These are phyloP conservation scores for Leucopternis melanops DNA, from an alignment of 2,113 vertebrate species.

Conservation along the genomic window DNA sequence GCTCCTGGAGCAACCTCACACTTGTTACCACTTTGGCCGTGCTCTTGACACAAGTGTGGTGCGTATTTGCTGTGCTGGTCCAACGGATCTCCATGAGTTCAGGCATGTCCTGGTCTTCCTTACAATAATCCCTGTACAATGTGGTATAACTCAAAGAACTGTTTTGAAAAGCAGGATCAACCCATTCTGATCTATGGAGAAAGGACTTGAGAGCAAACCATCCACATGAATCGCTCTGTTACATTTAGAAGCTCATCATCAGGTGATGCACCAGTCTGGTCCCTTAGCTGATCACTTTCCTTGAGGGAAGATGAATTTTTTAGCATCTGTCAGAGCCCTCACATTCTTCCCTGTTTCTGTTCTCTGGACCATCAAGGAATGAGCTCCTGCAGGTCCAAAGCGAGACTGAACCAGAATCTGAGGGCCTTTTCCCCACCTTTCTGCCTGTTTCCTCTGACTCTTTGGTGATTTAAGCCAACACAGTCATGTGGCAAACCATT, in stretches of 20 bases:
- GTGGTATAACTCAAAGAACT: neutral
- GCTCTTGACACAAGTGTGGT: neutral
- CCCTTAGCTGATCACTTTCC: neutral
- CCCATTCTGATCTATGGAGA: neutral
- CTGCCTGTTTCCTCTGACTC: neutral
- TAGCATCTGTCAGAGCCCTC: neutral
- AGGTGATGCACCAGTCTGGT: neutral
- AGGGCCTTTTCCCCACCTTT: neutral
- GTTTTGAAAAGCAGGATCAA: neutral
- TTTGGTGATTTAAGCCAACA: neutral
- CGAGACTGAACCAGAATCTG: neutral
- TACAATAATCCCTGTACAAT: neutral
- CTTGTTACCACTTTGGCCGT: neutral
- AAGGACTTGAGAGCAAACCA: neutral
- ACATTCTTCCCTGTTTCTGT: neutral
- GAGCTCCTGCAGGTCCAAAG: neutral
- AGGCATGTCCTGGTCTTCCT: neutral
- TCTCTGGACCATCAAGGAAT: neutral
- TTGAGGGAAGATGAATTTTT: neutral
- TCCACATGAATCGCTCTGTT: neutral
- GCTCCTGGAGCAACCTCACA: neutral
- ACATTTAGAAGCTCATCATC: neutral
- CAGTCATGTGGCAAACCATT: neutral
- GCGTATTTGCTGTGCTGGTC: neutral
- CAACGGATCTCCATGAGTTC: neutral